phyloP scores from a whole-genome alignment of 2,113 vertebrate genomes.

The Aptenodytes patagonicus region DNA sequence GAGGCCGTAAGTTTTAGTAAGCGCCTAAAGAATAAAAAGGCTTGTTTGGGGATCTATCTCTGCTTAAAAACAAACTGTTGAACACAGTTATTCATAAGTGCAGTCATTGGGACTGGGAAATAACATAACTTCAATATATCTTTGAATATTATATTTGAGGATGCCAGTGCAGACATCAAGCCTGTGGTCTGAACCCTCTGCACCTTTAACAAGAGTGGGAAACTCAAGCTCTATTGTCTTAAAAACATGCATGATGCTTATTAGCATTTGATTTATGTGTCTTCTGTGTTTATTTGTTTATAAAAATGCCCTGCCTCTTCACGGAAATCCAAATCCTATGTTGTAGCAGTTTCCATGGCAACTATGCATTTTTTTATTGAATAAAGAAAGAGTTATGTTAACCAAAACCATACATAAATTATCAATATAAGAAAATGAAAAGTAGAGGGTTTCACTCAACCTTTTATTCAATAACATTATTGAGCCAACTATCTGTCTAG shows the following conservation, averaged over 20 bases:
- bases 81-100: not conserved
- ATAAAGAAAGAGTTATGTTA: slow-evolving; percentile 15
- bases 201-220: not conserved
- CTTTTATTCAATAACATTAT: not conserved
- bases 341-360: slow-evolving; percentile 40
- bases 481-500: not conserved
- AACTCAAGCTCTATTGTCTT: not conserved
- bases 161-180: not conserved
- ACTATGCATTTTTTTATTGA: slow-evolving; percentile 38
- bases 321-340: not conserved
- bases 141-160: not conserved
- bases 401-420: slow-evolving; percentile 48
- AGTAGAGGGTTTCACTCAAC: not conserved
- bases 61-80: not conserved
- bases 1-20: not conserved
- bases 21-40: not conserved
- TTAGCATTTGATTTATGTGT: slow-evolving; percentile 18
- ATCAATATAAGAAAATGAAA: not conserved
- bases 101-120: not conserved
- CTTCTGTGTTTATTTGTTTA: slow-evolving; percentile 28
- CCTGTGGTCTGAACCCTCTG: not conserved
- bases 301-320: not conserved
- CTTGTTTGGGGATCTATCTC: not conserved
- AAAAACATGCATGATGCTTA: not conserved
- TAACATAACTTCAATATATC: not conserved